Conservation (phyloP, 2,797 vertebrate species). For the Peromyscus attwateri region DNA sequence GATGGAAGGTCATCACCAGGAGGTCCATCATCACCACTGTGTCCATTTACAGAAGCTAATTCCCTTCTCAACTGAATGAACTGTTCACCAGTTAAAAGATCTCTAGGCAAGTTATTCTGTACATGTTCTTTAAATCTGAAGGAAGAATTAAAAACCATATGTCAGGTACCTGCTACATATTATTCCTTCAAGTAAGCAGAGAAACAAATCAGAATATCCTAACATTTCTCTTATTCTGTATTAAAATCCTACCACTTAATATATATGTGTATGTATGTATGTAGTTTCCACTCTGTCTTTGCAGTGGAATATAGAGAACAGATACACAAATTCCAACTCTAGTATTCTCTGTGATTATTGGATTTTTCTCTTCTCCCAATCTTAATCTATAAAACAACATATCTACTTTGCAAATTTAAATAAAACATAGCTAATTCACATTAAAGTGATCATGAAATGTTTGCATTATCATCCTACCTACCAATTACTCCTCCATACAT, state of each 20-base stretch:
- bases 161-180: background rate
- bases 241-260: constrained; percentile 41
- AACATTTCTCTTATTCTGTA: background rate
- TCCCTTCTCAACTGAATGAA: constrained; percentile 96
- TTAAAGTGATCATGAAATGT: constrained; percentile 44
- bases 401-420: constrained; percentile 20
- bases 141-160: constrained; percentile 44
- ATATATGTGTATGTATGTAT: background rate
- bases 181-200: constrained; percentile 45
- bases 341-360: background rate
- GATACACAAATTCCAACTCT: constrained; percentile 35
- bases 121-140: constrained; percentile 97
- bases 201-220: constrained; percentile 24
- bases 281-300: constrained; percentile 37
- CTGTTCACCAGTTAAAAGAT: constrained; percentile 95
- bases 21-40: constrained; percentile 89
- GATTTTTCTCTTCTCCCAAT: constrained; percentile 42
- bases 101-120: constrained; percentile 96
- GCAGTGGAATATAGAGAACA: background rate
- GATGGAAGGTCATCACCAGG: constrained; percentile 92
- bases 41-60: constrained; percentile 93
- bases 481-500: background rate
- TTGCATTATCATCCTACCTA: background rate
- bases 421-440: constrained; percentile 33
- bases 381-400: constrained; percentile 26